A percentile compares a stretch with the other conserved stretches of the same genome.
These are phyloP conservation scores for Lomographa bimaculata DNA, from an alignment of 2,888 invertebrate genomes.

Conservation along the genomic window DNA sequence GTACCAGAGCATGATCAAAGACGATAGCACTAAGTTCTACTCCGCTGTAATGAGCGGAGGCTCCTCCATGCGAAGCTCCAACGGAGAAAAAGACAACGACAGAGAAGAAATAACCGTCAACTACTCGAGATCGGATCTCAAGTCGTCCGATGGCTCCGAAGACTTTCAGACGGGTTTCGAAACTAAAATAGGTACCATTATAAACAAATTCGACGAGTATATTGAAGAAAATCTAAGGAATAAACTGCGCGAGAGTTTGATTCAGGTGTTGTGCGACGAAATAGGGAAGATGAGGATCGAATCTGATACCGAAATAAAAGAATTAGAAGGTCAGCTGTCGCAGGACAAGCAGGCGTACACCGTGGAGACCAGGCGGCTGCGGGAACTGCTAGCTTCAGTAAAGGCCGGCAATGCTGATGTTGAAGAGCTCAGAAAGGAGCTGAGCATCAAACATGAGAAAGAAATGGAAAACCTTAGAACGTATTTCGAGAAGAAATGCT, in stretches of 20 bases:
- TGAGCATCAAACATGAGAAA: slow-evolving; percentile 86
- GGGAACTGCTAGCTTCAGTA: slow-evolving; percentile 81
- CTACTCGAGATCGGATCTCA: slow-evolving; percentile 69
- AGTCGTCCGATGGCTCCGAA: slow-evolving; percentile 61
- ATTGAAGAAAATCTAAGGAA: slow-evolving; percentile 72
- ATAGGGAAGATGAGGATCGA: slow-evolving; percentile 73
- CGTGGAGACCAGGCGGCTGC: slow-evolving; percentile 77
- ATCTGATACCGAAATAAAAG: slow-evolving; percentile 64
- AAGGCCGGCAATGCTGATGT: slow-evolving; percentile 84
- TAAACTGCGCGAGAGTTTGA: slow-evolving; percentile 80
- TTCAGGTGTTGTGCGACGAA: slow-evolving; percentile 81
- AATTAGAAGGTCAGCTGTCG: slow-evolving; percentile 73
- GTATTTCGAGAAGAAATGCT: slow-evolving; percentile 92
- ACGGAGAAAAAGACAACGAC: slow-evolving; percentile 77
- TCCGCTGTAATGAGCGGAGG: slow-evolving; percentile 71
- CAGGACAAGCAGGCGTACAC: slow-evolving; percentile 83
- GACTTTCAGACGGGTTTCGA: slow-evolving; percentile 70
- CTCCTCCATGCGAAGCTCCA: slow-evolving; percentile 66
- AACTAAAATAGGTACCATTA: slow-evolving; percentile 54
- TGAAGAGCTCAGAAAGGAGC: slow-evolving; percentile 81
- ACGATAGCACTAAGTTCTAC: slow-evolving; percentile 72
- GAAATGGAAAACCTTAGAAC: slow-evolving; percentile 91
- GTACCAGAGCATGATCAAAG: slow-evolving; percentile 70
- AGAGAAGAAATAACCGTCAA: slow-evolving; percentile 74
- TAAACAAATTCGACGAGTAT: slow-evolving; percentile 61